phyloP scores from a whole-genome alignment of 2,797 vertebrate species.

The Epinephelus coioides region DNA sequence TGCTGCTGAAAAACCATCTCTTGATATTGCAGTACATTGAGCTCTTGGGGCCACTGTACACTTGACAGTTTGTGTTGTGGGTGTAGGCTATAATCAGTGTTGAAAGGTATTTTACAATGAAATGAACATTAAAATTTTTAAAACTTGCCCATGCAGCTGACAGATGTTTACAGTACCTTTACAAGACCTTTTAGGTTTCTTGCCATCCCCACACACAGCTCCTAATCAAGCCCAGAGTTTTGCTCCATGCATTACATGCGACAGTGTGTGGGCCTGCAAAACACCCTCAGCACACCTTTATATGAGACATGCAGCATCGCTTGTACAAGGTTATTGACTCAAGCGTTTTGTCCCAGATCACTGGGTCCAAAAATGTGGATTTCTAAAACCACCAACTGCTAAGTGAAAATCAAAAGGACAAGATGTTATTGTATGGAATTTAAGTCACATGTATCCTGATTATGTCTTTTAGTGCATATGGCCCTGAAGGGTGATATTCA shows the following conservation, averaged over 20 bases:
- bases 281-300: slow-evolving; percentile 38
- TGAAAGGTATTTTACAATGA: slow-evolving; percentile 35
- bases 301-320: slow-evolving; percentile 52
- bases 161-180: slow-evolving; percentile 32
- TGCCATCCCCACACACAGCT: slow-evolving; percentile 14
- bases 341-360: slow-evolving; percentile 20
- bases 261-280: background rate
- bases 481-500: slow-evolving; percentile 24
- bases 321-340: slow-evolving; percentile 33
- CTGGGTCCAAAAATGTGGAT: slow-evolving; percentile 13
- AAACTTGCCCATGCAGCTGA: slow-evolving; percentile 56
- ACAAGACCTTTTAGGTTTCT: slow-evolving; percentile 28
- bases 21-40: background rate
- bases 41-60: background rate
- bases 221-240: slow-evolving; percentile 14
- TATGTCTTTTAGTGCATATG: slow-evolving; percentile 29
- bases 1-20: no score
- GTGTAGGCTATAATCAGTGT: slow-evolving; percentile 10
- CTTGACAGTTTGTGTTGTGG: background rate
- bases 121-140: slow-evolving; percentile 33
- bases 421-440: slow-evolving; percentile 5
- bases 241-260: slow-evolving; percentile 33
- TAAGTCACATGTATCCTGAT: slow-evolving; percentile 32
- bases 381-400: slow-evolving; percentile 14
- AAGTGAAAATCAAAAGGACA: slow-evolving; percentile 45